Evolutionary conservation across 2,888 invertebrate species (phyloP).

Genomic region (Drosophila kambysellisi): DNA sequence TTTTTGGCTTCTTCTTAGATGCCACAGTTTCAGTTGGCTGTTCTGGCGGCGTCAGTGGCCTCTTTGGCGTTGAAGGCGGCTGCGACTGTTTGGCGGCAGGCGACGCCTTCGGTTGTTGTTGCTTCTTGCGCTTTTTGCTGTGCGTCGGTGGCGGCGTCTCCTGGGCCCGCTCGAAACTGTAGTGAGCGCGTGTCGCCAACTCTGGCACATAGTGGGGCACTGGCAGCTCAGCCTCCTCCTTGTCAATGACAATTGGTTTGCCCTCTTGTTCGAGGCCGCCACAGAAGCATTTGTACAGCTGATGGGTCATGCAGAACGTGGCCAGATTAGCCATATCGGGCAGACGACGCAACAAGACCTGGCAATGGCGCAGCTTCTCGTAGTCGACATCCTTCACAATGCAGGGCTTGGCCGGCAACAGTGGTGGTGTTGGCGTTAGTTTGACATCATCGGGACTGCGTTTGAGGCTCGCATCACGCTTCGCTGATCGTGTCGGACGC

Average conservation of each 20-base stretch:
- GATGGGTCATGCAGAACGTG: constrained; percentile 89
- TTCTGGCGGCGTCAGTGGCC: background rate
- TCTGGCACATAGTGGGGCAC: constrained; percentile 52
- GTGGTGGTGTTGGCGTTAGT: background rate
- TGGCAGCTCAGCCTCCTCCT: constrained; percentile 59
- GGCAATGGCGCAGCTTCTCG: constrained; percentile 78
- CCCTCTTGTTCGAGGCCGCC: constrained; percentile 84
- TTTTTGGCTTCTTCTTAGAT: background rate
- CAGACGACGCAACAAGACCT: constrained; percentile 78
- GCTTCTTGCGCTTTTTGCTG: constrained; percentile 28
- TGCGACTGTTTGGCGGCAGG: background rate
- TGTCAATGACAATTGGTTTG: constrained; percentile 78
- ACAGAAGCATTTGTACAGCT: constrained; percentile 89
- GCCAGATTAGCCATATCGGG: constrained; percentile 85
- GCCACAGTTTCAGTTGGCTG: background rate
- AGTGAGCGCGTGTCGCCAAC: constrained; percentile 69
- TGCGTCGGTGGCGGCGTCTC: constrained; percentile 47
- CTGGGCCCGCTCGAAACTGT: constrained; percentile 81
- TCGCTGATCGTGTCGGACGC: constrained; percentile 25
- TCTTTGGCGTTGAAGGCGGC: background rate
- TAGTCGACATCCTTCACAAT: constrained; percentile 69
- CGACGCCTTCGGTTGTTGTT: background rate
- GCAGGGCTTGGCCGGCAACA: constrained; percentile 51
- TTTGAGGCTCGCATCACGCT: constrained; percentile 29
- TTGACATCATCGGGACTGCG: constrained; percentile 11